phyloP scores from a whole-genome alignment of 2,888 invertebrate species.

The Fissipunctia ypsillon region DNA sequence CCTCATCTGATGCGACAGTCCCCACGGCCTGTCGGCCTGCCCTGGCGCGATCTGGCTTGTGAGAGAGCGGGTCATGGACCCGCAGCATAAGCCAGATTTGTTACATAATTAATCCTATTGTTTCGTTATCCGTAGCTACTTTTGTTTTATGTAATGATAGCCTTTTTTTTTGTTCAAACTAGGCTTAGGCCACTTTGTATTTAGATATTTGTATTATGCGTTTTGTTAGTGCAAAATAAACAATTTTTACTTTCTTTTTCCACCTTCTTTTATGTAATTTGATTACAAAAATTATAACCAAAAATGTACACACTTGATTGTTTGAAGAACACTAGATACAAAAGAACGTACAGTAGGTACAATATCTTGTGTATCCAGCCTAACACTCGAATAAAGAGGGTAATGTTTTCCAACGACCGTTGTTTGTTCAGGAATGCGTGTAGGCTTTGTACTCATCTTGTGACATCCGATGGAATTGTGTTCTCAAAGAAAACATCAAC shows the following conservation, averaged over 20 bases:
- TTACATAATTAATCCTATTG: not conserved
- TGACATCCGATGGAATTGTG: slow-evolving; percentile 63
- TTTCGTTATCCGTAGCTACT: not conserved
- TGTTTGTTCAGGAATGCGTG: slow-evolving; percentile 71
- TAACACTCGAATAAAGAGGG: slow-evolving; percentile 62
- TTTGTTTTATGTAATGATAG: not conserved
- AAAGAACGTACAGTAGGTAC: slow-evolving; percentile 11
- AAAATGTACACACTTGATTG: not conserved
- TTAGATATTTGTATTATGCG: not conserved
- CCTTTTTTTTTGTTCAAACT: not conserved
- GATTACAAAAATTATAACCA: not conserved
- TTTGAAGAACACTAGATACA: slow-evolving; percentile 8
- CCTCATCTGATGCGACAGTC: too few relatives aligned
- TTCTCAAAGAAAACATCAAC: slow-evolving; percentile 68
- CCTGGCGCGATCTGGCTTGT: too few relatives aligned
- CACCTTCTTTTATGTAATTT: not conserved
- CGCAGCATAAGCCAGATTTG: slow-evolving; percentile 21
- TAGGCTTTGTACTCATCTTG: slow-evolving; percentile 60
- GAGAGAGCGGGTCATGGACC: too few relatives aligned
- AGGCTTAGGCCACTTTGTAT: not conserved
- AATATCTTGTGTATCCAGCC: slow-evolving; percentile 16
- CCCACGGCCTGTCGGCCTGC: too few relatives aligned
- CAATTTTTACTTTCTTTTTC: not conserved
- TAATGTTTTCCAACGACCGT: slow-evolving; percentile 63
- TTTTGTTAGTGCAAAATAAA: not conserved